Evolutionary conservation across 2,888 invertebrate genomes (phyloP).

Genomic region (Anodontia alba): DNA sequence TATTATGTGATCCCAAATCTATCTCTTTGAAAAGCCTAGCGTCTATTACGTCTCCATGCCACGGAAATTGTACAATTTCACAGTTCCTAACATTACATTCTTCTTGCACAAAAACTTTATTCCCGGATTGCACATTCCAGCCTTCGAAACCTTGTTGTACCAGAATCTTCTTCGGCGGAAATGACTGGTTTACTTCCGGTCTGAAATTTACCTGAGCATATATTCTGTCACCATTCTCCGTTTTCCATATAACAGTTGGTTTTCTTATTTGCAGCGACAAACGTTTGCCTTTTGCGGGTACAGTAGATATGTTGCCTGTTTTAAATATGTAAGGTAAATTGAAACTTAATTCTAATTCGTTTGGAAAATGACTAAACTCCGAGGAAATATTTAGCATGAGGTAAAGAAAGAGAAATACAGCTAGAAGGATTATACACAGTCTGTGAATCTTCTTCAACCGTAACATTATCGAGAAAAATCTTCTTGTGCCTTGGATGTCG

Average conservation of each 20-base stretch:
- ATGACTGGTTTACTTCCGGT: slow-evolving; percentile 43
- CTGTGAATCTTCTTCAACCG: slow-evolving; percentile 36
- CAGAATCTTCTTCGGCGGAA: slow-evolving; percentile 62
- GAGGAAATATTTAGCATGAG: slow-evolving; percentile 33
- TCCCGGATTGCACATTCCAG: slow-evolving; percentile 84
- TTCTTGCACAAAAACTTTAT: slow-evolving; percentile 88
- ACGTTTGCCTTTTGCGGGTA: neutral
- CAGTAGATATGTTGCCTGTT: neutral
- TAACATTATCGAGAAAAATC: too few relatives aligned
- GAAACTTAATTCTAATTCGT: neutral
- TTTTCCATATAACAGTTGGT: slow-evolving; percentile 38
- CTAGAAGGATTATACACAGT: slow-evolving; percentile 37
- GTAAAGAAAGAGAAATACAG: slow-evolving; percentile 28
- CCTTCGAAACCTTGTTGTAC: slow-evolving; percentile 55
- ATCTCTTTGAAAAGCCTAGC: slow-evolving; percentile 90
- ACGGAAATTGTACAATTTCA: slow-evolving; percentile 90
- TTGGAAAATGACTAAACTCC: slow-evolving; percentile 5
- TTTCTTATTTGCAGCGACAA: neutral
- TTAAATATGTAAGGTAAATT: neutral
- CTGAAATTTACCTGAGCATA: slow-evolving; percentile 70
- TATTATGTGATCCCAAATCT: slow-evolving; percentile 63
- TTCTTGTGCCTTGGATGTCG: too few relatives aligned
- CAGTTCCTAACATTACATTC: slow-evolving; percentile 96
- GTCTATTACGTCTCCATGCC: slow-evolving; percentile 90
- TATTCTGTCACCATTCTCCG: slow-evolving; percentile 67